Conservation (phyloP, 2,888 invertebrate species). For the Ecliptopera silaceata region DNA sequence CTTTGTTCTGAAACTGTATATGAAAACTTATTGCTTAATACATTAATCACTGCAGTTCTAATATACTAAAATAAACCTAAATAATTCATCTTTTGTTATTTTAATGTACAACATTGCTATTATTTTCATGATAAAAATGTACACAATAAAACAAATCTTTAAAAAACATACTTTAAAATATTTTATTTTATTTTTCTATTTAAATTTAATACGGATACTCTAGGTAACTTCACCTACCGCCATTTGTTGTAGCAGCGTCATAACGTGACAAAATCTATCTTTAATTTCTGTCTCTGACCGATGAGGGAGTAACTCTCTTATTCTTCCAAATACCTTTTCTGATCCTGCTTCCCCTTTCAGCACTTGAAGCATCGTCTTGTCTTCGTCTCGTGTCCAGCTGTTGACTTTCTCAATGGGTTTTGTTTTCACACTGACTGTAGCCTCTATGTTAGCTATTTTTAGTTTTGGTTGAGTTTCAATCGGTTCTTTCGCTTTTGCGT, state of each 20-base stretch:
- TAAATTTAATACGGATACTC: constrained; percentile 50
- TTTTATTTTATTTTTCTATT: constrained; percentile 67
- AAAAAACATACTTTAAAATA: constrained; percentile 33
- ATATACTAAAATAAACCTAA: neutral
- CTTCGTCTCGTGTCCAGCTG: constrained; percentile 91
- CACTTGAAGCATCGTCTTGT: constrained; percentile 90
- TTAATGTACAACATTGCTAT: neutral
- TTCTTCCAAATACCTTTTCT: constrained; percentile 84
- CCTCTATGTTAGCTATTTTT: constrained; percentile 50
- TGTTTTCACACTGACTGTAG: constrained; percentile 35
- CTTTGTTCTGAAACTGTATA: neutral
- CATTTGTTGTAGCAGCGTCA: constrained; percentile 85
- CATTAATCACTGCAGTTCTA: neutral
- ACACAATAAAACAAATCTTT: neutral
- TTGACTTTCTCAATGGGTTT: constrained; percentile 51
- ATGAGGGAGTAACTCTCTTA: constrained; percentile 79
- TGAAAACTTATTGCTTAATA: neutral
- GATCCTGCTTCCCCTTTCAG: constrained; percentile 87
- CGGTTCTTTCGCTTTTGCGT: constrained; percentile 12
- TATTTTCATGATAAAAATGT: neutral
- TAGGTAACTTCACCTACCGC: constrained; percentile 75
- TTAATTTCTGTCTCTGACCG: constrained; percentile 83
- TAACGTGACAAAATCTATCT: constrained; percentile 83
- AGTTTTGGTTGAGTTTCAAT: constrained; percentile 3
- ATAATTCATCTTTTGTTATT: neutral